These are phyloP conservation scores for Austrolebias charrua DNA, from an alignment of 2,797 vertebrate genomes.

Conservation along the genomic window DNA sequence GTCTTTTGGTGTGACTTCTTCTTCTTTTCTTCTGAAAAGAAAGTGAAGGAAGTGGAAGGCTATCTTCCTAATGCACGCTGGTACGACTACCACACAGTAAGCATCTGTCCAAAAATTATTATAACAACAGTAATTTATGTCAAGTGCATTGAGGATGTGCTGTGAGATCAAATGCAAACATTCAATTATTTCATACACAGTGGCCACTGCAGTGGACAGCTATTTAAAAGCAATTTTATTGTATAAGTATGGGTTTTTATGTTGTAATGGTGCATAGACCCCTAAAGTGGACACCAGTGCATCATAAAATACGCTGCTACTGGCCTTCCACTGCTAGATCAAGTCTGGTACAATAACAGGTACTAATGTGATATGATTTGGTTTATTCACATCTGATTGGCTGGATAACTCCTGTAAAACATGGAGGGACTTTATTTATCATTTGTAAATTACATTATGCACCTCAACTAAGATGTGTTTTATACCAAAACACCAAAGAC, in stretches of 20 bases:
- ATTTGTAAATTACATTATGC: not conserved
- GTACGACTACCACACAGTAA: constrained; percentile 88
- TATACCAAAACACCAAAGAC: too few relatives aligned
- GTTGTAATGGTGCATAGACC: too few relatives aligned
- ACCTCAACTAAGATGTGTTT: not conserved
- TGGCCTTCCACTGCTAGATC: too few relatives aligned
- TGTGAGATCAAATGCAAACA: not conserved
- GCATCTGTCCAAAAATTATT: constrained; percentile 38
- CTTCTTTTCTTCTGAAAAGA: constrained; percentile 68
- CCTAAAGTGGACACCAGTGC: too few relatives aligned
- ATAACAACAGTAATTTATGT: not conserved
- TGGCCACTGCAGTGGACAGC: too few relatives aligned
- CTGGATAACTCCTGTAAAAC: too few relatives aligned
- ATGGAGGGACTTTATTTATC: too few relatives aligned
- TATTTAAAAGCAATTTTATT: too few relatives aligned
- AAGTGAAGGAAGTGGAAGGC: constrained; percentile 55
- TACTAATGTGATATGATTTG: not conserved
- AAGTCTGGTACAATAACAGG: not conserved
- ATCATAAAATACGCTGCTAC: too few relatives aligned
- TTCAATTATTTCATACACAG: not conserved
- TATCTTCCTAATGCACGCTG: constrained; percentile 86
- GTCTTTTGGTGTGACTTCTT: constrained; percentile 26
- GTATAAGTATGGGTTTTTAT: too few relatives aligned
- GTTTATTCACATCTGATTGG: too few relatives aligned
- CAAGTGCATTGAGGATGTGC: not conserved